Conservation (phyloP, 2,113 vertebrate species). For the Neogobius melanostomus region DNA sequence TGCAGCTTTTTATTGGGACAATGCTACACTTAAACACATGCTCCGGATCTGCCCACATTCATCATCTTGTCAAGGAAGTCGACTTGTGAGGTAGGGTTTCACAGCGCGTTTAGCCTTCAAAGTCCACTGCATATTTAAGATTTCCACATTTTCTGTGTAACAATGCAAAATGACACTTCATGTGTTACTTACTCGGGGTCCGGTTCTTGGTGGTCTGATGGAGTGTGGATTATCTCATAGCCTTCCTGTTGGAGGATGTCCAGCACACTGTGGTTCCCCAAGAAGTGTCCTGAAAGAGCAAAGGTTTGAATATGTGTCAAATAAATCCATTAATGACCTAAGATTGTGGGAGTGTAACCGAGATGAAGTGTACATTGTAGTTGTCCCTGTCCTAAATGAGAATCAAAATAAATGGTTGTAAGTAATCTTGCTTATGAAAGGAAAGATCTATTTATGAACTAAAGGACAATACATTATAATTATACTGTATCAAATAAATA, state of each 20-base stretch:
- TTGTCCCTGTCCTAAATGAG: too few relatives aligned
- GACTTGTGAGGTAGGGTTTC: background rate
- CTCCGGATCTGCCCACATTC: conserved; percentile 7
- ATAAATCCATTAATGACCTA: background rate
- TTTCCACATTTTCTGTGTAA: conserved; percentile 13
- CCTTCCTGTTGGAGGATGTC: conserved; percentile 93
- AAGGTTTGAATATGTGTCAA: conserved; percentile 2
- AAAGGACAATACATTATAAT: too few relatives aligned
- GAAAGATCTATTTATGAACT: too few relatives aligned
- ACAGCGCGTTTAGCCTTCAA: background rate
- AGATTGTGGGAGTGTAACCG: background rate
- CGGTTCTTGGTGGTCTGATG: conserved; percentile 78
- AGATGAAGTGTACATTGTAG: background rate
- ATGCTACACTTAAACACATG: background rate
- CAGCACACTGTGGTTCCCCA: conserved; percentile 97
- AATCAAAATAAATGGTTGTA: too few relatives aligned
- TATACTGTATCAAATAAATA: too few relatives aligned
- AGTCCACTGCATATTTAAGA: conserved; percentile 3
- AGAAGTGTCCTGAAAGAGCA: conserved; percentile 89
- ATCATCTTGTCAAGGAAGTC: conserved; percentile 24
- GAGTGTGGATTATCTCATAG: conserved; percentile 90
- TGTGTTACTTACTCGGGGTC: conserved; percentile 81
- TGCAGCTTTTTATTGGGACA: conserved; percentile 12
- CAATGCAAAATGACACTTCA: background rate
- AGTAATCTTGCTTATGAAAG: too few relatives aligned